Evolutionary conservation across 2,888 invertebrate species (phyloP), one percentile per base, ranked within the genome.

Genomic region (Cerastoderma edule): DNA sequence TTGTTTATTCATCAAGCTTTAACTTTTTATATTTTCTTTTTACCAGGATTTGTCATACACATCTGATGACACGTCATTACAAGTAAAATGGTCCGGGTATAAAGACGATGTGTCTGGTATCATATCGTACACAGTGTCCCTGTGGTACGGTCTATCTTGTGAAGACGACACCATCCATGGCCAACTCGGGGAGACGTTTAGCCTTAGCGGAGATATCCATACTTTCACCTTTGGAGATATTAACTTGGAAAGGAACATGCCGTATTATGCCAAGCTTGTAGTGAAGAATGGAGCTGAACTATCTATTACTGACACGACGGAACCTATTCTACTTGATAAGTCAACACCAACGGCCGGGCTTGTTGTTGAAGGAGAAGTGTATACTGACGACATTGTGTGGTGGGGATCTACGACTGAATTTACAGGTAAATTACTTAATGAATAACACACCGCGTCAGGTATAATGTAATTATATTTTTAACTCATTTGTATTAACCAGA

Each of bases 281-380:
- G 69, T 78, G 5, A 69, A 65, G 33, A 84, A 85, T 39, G 60
- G 74, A n/a, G 85, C 85, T 22, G 82, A 78, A 28, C 64, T 69
- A 1, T 33, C 10, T 0, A 71, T 72, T 0, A 46, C 28, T 0
- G 39, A 65, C 4, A 30, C 48, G 22, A 77, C 82, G 0, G 44
- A 66, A 3, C 79, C 84, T 4, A 67, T 84, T 10, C 32, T 85
- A 28, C 71, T 75, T 69, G 85, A 85, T 54, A 63, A 32, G 0
- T 72, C 79, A n/a, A 16, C 48, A 22, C 84, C 85, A 27, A 64
- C 46, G 5, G 64, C 69, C 0, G 85, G 85, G 2, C n/a, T 48
- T 8, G 80, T 85, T 13, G 72, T 72, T 0, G 78, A 83, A 48
- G 85, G 85, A 46, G 24, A 27, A 0, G 75, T 80, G 30, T 84